These are phyloP conservation scores for Amblyopsis rosae DNA, from an alignment of 2,113 vertebrate species.

Conservation along the genomic window DNA sequence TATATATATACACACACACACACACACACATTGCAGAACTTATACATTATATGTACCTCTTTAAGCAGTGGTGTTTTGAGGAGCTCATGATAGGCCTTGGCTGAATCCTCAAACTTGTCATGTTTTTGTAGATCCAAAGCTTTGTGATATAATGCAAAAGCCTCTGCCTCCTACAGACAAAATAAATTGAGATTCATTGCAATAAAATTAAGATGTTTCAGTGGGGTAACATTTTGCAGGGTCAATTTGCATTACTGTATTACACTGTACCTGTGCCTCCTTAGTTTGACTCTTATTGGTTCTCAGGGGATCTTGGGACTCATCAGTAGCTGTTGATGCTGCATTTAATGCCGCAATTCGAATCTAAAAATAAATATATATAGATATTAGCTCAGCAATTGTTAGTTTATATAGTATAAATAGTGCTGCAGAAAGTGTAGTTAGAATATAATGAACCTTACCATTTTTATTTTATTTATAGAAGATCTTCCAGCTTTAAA, in stretches of 20 bases:
- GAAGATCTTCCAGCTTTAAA: slow-evolving; percentile 11
- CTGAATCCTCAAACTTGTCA: slow-evolving; percentile 92
- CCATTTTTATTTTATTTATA: slow-evolving; percentile 49
- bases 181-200: neutral
- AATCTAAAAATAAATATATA: slow-evolving; percentile 76
- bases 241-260: neutral
- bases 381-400: neutral
- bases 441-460: slow-evolving; percentile 27
- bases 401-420: neutral
- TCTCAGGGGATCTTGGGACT: slow-evolving; percentile 86
- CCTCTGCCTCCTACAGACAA: slow-evolving; percentile 89
- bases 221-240: neutral
- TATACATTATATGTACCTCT: slow-evolving; percentile 77
- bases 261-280: slow-evolving; percentile 87
- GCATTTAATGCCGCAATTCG: slow-evolving; percentile 96
- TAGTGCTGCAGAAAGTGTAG: neutral
- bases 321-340: slow-evolving; percentile 85
- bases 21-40: neutral
- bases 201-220: neutral
- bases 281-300: slow-evolving; percentile 92
- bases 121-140: slow-evolving; percentile 98
- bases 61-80: slow-evolving; percentile 91
- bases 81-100: slow-evolving; percentile 93
- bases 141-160: slow-evolving; percentile 96
- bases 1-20: neutral